phyloP scores from a whole-genome alignment of 2,113 vertebrate species.

The Psammodynastes pulverulentus region DNA sequence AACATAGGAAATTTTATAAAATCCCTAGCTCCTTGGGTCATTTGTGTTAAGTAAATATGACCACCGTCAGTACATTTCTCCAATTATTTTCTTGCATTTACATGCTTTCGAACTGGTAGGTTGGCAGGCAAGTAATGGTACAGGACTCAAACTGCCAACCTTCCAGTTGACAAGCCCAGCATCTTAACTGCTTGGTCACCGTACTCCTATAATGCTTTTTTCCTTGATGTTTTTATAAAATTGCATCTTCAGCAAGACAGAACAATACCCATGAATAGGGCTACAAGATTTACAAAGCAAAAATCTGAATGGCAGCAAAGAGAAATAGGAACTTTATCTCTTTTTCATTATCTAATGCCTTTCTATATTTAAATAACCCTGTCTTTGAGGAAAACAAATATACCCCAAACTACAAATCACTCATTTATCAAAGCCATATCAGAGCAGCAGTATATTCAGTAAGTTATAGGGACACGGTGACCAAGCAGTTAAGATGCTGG shows the following conservation, averaged over 20 bases:
- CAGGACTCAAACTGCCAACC: too few relatives aligned
- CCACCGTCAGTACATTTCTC: too few relatives aligned
- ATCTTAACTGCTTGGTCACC: too few relatives aligned
- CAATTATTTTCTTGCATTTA: too few relatives aligned
- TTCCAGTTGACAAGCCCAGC: too few relatives aligned
- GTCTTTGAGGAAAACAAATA: constrained; percentile 21
- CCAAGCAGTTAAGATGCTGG: too few relatives aligned
- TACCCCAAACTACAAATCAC: constrained; percentile 16
- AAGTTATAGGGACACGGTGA: neutral
- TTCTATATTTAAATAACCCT: neutral
- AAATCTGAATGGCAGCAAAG: neutral
- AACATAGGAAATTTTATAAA: neutral
- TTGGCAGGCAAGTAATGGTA: too few relatives aligned
- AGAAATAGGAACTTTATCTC: neutral
- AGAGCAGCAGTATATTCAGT: constrained; percentile 2
- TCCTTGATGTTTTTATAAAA: neutral
- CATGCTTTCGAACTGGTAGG: too few relatives aligned
- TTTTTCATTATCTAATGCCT: neutral
- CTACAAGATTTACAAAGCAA: neutral
- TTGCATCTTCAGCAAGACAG: neutral
- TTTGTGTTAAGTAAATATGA: neutral
- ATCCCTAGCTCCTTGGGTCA: neutral
- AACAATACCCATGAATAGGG: neutral
- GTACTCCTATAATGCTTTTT: neutral
- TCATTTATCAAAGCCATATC: constrained; percentile 22